These are phyloP conservation scores for Sebastes trivittatus DNA, from an alignment of 2,797 vertebrate species.

Conservation along the genomic window DNA sequence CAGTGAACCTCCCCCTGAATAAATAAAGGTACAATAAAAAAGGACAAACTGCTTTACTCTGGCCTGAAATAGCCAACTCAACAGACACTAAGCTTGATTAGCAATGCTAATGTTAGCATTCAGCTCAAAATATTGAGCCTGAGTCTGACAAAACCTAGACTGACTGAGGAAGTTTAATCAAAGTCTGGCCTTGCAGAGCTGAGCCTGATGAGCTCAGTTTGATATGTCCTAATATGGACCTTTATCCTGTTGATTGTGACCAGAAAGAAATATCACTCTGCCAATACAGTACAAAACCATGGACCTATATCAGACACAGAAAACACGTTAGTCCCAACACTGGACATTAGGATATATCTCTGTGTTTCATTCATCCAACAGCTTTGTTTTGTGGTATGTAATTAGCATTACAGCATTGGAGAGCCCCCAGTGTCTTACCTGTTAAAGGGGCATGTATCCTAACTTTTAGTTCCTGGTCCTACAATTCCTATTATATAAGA, in stretches of 20 bases:
- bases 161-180: background rate
- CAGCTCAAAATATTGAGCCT: background rate
- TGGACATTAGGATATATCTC: too few relatives aligned
- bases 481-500: too few relatives aligned
- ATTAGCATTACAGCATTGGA: background rate
- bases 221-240: background rate
- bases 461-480: background rate
- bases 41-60: background rate
- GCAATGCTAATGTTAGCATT: background rate
- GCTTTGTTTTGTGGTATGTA: background rate
- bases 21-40: too few relatives aligned
- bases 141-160: too few relatives aligned
- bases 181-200: background rate
- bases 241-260: too few relatives aligned
- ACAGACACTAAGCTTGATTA: background rate
- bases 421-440: background rate
- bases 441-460: background rate
- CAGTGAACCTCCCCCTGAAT: too few relatives aligned
- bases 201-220: background rate
- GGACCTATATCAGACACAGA: too few relatives aligned
- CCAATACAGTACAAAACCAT: too few relatives aligned
- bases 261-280: too few relatives aligned
- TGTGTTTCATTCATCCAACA: background rate
- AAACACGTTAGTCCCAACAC: too few relatives aligned
- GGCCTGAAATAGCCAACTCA: background rate